phyloP scores from a whole-genome alignment of 30 jellyfish, hydroid and myxozoan genomes.

The Nemopilema nomurai region DNA sequence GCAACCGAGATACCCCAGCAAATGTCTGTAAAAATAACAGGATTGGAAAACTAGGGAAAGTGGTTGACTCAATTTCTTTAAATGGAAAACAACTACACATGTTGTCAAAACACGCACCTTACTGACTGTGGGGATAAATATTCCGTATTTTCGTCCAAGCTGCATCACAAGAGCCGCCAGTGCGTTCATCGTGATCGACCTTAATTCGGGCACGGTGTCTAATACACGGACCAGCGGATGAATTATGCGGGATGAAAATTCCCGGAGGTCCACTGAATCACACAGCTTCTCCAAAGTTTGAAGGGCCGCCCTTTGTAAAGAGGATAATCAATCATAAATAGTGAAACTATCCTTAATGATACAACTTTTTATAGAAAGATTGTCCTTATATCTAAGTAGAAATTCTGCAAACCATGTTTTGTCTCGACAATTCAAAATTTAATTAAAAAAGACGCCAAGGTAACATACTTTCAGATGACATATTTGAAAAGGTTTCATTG shows the following conservation, averaged over 20 bases:
- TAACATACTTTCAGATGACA: no score
- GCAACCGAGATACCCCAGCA: background rate
- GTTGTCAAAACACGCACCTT: conserved; percentile 36
- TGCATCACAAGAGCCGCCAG: conserved; percentile 92
- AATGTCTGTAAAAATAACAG: background rate
- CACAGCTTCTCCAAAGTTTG: conserved; percentile 89
- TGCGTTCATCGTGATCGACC: conserved; percentile 81
- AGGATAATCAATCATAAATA: no score
- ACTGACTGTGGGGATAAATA: conserved; percentile 85
- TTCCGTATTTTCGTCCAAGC: conserved; percentile 83
- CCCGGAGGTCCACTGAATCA: conserved; percentile 92
- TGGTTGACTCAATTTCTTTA: background rate
- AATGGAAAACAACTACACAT: background rate
- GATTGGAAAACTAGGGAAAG: background rate
- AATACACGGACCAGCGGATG: conserved; percentile 93
- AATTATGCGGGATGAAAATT: conserved; percentile 87
- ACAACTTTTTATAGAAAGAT: no score
- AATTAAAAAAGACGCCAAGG: no score
- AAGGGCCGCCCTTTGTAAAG: conserved; percentile 89
- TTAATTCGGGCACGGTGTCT: conserved; percentile 85
- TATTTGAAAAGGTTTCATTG: no score
- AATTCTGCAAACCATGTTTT: no score
- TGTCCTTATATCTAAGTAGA: no score
- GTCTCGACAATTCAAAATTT: no score
- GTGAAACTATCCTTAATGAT: no score